These are phyloP conservation scores for Oscheius sp. DNA, from an alignment of 2,888 invertebrate species.

Conservation along the genomic window DNA sequence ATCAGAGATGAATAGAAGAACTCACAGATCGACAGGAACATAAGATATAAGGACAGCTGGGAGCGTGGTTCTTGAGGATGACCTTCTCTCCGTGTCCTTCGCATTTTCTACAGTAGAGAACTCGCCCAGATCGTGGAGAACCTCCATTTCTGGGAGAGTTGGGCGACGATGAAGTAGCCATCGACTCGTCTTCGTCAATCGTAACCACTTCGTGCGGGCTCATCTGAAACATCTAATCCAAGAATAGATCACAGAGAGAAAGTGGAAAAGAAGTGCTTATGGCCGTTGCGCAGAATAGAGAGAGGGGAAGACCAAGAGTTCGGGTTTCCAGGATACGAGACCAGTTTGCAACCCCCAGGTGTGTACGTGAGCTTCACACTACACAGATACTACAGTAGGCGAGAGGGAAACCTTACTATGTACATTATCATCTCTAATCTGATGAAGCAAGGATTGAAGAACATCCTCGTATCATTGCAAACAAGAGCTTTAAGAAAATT, in stretches of 20 bases:
- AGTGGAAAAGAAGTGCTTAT: not conserved
- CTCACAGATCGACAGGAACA: constrained; percentile 60
- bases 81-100: constrained; percentile 60
- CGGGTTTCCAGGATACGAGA: not conserved
- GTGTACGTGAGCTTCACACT: no score
- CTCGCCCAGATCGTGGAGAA: constrained; percentile 30
- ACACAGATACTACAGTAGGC: no score
- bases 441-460: no score
- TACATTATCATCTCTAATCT: no score
- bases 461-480: no score
- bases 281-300: no score
- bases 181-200: constrained; percentile 12
- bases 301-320: not conserved
- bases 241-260: not conserved
- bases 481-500: no score
- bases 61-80: constrained; percentile 61
- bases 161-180: not conserved
- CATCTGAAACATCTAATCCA: not conserved
- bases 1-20: no score
- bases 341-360: no score
- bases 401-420: no score
- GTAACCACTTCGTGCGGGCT: constrained; percentile 18
- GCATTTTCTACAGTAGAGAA: constrained; percentile 61
- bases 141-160: constrained; percentile 3
- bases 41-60: constrained; percentile 59